These are phyloP conservation scores for Cercopithecus mona DNA, from an alignment of 2,113 vertebrate species.

Conservation along the genomic window DNA sequence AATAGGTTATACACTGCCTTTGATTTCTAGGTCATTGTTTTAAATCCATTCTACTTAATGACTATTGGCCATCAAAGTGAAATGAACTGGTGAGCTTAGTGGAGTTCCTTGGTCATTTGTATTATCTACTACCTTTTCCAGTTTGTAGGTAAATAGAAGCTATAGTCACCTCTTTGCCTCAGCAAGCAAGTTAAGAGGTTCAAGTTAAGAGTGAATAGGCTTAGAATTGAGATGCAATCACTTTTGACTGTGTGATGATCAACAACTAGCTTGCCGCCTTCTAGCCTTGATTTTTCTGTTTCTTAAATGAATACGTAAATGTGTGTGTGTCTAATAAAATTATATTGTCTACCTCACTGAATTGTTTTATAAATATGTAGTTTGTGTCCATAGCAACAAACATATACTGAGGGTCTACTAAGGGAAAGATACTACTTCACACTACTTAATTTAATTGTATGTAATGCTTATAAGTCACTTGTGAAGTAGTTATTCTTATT, in stretches of 20 bases:
- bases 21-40: slow-evolving; percentile 63
- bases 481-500: neutral
- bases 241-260: neutral
- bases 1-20: slow-evolving; percentile 49
- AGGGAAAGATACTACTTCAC: neutral
- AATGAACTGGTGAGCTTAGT: slow-evolving; percentile 63
- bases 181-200: neutral
- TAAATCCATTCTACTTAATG: slow-evolving; percentile 67
- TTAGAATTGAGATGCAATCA: neutral
- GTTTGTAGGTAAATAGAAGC: slow-evolving; percentile 30
- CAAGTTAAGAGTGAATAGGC: neutral
- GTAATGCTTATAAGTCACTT: neutral
- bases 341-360: neutral
- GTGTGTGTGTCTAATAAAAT: neutral
- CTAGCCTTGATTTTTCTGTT: neutral
- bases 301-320: neutral
- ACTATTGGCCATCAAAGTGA: slow-evolving; percentile 53
- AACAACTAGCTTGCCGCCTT: slow-evolving; percentile 1
- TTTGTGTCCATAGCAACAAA: neutral
- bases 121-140: slow-evolving; percentile 34
- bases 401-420: neutral
- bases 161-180: neutral
- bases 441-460: neutral
- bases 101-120: slow-evolving; percentile 21
- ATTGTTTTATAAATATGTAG: neutral